Percentiles rank a stretch among this genome's conserved stretches.
Evolutionary conservation across 2,113 vertebrate species (phyloP).

Genomic region (Dissostichus mawsoni): DNA sequence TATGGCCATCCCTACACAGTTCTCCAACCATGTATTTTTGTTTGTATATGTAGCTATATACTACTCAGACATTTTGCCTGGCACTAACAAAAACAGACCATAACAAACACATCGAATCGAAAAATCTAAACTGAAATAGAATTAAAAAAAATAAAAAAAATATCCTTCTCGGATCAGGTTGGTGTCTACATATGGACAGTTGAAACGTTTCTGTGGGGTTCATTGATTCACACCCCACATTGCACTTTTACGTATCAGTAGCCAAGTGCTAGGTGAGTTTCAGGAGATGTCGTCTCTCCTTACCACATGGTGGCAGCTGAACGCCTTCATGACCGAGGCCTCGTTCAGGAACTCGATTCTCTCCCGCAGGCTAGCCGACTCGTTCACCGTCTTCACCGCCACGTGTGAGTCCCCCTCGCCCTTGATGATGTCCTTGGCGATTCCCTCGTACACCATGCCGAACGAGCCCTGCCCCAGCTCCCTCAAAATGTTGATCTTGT

Average conservation of each 20-base stretch:
- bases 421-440: conserved; percentile 93
- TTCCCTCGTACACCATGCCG: conserved; percentile 97
- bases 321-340: conserved; percentile 97
- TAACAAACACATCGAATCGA: too few species aligned
- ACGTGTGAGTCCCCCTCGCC: conserved; percentile 89
- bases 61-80: too few species aligned
- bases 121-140: too few species aligned
- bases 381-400: conserved; percentile 96
- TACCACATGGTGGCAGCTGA: conserved; percentile 98
- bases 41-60: too few species aligned
- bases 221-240: neutral
- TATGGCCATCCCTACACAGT: too few species aligned
- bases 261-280: neutral
- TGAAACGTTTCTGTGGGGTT: neutral
- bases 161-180: too few species aligned
- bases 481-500: conserved; percentile 91
- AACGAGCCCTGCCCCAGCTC: conserved; percentile 98
- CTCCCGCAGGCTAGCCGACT: conserved; percentile 93
- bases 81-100: too few species aligned
- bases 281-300: conserved; percentile 22
- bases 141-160: too few species aligned
- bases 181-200: conserved; percentile 6
- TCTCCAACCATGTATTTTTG: too few species aligned
- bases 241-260: conserved; percentile 5
- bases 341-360: conserved; percentile 98